Conservation (phyloP, 2,113 vertebrate species). For the Campylorhamphus procurvoides region DNA sequence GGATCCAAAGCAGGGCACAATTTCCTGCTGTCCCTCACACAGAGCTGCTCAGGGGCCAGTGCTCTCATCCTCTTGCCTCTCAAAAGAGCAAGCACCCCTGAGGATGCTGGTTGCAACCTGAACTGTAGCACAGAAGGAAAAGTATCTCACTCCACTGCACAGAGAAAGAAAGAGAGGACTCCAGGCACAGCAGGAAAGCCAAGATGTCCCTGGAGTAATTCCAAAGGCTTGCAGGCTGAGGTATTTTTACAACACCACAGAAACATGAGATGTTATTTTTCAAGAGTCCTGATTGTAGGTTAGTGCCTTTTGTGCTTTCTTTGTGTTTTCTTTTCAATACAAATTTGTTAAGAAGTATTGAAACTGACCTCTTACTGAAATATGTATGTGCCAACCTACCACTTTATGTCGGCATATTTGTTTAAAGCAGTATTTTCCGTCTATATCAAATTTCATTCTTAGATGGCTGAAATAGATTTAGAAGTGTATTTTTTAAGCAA, state of each 20-base stretch:
- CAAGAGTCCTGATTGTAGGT: background rate
- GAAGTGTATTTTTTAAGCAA: background rate
- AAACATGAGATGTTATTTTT: constrained; percentile 5
- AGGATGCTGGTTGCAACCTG: background rate
- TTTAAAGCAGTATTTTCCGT: background rate
- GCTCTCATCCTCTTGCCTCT: rapidly evolving
- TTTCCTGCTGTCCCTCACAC: background rate
- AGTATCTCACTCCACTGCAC: background rate
- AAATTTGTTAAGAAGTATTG: background rate
- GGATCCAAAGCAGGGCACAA: background rate
- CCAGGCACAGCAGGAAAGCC: background rate
- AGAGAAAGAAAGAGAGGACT: background rate
- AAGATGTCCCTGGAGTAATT: constrained; percentile 9
- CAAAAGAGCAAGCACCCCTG: background rate
- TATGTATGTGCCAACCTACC: background rate
- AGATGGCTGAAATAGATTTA: background rate
- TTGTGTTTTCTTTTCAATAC: background rate
- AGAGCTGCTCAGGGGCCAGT: background rate
- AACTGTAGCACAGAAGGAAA: background rate
- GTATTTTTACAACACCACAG: background rate
- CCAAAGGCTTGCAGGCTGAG: background rate
- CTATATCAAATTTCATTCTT: background rate
- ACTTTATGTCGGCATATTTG: background rate
- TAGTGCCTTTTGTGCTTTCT: background rate
- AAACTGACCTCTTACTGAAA: background rate